Evolutionary conservation across 2,888 invertebrate species (phyloP).

Genomic region (Loripinus fragilis): DNA sequence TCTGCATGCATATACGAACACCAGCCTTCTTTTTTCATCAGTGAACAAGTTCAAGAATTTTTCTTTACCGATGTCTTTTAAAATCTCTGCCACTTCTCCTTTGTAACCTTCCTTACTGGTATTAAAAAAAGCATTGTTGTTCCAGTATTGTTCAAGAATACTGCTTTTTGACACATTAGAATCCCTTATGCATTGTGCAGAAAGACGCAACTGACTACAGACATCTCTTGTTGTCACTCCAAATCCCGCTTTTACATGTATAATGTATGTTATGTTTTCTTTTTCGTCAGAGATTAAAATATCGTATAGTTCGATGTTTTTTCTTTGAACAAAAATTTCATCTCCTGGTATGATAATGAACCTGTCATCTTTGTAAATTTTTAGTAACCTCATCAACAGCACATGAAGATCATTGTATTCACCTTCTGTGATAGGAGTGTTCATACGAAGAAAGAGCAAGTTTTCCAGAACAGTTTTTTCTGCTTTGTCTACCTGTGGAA

Average conservation of each 20-base stretch:
- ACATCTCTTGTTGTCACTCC: background rate
- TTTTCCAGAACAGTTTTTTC: background rate
- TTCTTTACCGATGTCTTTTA: background rate
- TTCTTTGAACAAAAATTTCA: background rate
- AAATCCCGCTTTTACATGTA: background rate
- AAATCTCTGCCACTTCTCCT: background rate
- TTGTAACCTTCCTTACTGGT: background rate
- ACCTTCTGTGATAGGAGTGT: background rate
- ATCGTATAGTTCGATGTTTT: conserved; percentile 6
- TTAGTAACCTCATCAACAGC: background rate
- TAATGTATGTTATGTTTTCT: background rate
- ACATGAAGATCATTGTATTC: conserved; percentile 1
- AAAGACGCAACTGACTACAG: conserved; percentile 3
- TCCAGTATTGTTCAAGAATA: background rate
- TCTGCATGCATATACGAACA: background rate
- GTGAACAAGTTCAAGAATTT: background rate
- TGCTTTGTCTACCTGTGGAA: background rate
- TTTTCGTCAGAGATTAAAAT: background rate
- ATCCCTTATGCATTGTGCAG: background rate
- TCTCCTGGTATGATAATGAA: conserved; percentile 2
- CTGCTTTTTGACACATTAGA: background rate
- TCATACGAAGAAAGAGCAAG: background rate
- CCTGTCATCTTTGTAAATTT: background rate
- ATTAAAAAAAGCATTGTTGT: background rate
- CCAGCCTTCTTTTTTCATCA: background rate